Evolutionary conservation across 2,888 invertebrate species (phyloP), one percentile per base, ranked within the genome.

Genomic region (Alentia gelatinosa): DNA sequence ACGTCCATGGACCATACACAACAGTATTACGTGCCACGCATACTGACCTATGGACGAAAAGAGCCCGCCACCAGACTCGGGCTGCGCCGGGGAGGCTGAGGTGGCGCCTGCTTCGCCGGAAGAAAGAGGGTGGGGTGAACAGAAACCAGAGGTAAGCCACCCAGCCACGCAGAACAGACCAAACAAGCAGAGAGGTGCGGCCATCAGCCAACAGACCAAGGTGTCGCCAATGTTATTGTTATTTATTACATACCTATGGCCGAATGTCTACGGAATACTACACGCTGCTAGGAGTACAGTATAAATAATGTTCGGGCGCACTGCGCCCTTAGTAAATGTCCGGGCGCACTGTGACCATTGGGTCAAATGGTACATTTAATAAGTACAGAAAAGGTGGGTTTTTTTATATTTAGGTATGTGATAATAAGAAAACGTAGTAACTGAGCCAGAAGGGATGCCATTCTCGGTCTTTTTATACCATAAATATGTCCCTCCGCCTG

Each of bases 11-110:
- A 56, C 56, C 56, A 56, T n/a, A 56, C 19, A 9, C 23, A 9
- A 3, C 12, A 12, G 56, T 56, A n/a, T 5, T 56, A 3, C 30
- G 19, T 9, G 63, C 63, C 9, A 5, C n/a, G 83, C 39, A 83
- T 83, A 83, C 83, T 83, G 83, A 83, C 83, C 83, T 40, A 83
- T 83, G 83, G 83, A 83, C 26, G 83, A 83, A 7, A 83, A 83
- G 83, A 83, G 83, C 1, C 83, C 83, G 26, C 83, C 83, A 26
- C 37, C 39, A 35, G 68, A 26, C 30, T 83, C 83, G 15, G 3
- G 23, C 12, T n/a, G 75, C 75, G 35, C 5, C 1, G 75, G 75
- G 26, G 39, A n/a, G 39, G 37, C 83, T 4, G n/a, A 23, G 15
- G 33, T n/a, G 37, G 83, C 37, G 83, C 37, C 83, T 83, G 83